These are phyloP conservation scores for Ibycter americanus DNA, from an alignment of 2,797 vertebrate species.

Conservation along the genomic window DNA sequence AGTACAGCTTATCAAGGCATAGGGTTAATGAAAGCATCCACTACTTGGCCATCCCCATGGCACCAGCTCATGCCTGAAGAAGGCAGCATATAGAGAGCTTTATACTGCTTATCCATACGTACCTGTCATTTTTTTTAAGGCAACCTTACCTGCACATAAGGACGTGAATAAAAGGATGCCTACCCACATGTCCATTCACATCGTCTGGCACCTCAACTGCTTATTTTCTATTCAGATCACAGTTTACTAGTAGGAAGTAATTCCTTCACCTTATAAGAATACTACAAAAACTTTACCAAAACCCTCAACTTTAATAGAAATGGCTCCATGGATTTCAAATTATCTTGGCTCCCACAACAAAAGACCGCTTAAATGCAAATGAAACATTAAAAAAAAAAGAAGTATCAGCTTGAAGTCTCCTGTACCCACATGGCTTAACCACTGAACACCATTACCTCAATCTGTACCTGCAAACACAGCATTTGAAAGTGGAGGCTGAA, in stretches of 20 bases:
- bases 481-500: neutral
- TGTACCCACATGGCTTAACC: neutral
- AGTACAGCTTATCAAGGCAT: neutral
- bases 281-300: neutral
- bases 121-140: neutral
- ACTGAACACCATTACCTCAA: neutral
- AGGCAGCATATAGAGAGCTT: neutral
- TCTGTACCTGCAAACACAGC: accelerated
- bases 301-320: neutral
- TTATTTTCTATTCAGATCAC: neutral
- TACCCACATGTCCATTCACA: neutral
- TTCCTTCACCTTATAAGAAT: neutral
- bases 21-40: neutral
- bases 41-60: neutral
- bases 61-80: neutral
- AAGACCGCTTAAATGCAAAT: neutral
- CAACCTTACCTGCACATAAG: neutral
- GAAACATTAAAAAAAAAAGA: neutral
- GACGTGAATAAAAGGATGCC: neutral
- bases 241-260: neutral
- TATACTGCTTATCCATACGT: neutral
- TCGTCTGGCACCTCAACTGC: neutral
- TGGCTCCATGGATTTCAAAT: neutral
- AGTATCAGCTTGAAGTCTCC: neutral
- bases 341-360: accelerated